These are phyloP conservation scores for Cuculus canorus DNA, from an alignment of 2,797 vertebrate species.

Conservation along the genomic window DNA sequence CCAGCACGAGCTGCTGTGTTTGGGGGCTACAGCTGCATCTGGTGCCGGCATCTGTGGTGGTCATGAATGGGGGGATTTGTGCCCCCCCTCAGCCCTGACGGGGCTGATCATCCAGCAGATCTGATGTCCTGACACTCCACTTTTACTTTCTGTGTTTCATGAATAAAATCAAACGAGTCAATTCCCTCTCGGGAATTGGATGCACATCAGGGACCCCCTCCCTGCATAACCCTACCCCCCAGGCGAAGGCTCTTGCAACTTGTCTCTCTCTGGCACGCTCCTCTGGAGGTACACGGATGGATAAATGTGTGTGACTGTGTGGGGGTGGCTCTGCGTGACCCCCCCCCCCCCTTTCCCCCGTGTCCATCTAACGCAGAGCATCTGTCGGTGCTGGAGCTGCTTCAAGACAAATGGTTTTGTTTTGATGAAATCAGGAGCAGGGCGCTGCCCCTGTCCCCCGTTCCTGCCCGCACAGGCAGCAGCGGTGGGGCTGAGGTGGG, in stretches of 20 bases:
- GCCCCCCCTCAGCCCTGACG: neutral
- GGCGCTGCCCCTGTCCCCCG: conserved; percentile 1
- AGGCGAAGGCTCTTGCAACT: conserved; percentile 1
- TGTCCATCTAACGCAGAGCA: conserved; percentile 45
- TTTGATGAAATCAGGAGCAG: conserved; percentile 43
- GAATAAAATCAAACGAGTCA: conserved; percentile 58
- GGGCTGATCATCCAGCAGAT: conserved; percentile 26
- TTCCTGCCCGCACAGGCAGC: neutral
- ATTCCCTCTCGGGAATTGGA: conserved; percentile 42
- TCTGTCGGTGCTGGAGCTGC: conserved; percentile 52
- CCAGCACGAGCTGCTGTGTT: neutral
- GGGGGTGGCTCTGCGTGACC: conserved; percentile 9
- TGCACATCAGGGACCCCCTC: conserved; percentile 3
- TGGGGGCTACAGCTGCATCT: neutral
- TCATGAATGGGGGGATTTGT: neutral
- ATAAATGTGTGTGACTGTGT: neutral
- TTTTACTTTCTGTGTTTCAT: conserved; percentile 66
- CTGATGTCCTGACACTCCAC: conserved; percentile 60
- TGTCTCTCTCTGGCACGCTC: neutral
- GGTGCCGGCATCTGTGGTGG: neutral
- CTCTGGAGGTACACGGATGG: neutral
- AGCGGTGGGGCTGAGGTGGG: neutral
- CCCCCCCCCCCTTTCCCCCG: neutral
- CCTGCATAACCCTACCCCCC: neutral
- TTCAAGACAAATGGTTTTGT: conserved; percentile 62